A percentile compares a stretch with the other conserved stretches of the same genome.
Evolutionary conservation across 2,113 vertebrate genomes (phyloP).

Genomic region (Petrocephalus microphthalmus): DNA sequence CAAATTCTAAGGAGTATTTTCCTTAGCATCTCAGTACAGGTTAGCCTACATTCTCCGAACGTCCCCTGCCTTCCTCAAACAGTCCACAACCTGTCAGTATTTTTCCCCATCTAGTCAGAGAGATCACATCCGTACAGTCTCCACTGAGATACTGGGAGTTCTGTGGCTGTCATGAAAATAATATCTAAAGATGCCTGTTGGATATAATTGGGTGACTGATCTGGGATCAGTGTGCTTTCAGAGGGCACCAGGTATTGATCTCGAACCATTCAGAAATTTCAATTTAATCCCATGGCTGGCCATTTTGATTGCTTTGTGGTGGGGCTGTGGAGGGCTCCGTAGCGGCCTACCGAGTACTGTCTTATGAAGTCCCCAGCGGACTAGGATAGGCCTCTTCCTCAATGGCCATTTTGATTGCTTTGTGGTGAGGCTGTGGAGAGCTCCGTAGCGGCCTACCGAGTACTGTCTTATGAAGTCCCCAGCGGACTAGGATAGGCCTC

Average conservation of each 20-base stretch:
- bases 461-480: background rate
- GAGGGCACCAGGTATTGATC: conserved; percentile 7
- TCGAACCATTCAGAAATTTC: conserved; percentile 7
- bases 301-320: conserved; percentile 3
- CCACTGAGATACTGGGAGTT: background rate
- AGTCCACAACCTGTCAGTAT: conserved; percentile 8
- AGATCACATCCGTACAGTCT: background rate
- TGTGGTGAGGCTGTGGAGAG: background rate
- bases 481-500: background rate
- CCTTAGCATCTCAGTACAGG: background rate
- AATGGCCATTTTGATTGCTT: conserved; percentile 13
- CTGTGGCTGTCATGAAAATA: conserved; percentile 2
- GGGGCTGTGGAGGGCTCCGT: background rate
- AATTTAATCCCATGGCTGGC: conserved; percentile 9
- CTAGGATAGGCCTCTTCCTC: background rate
- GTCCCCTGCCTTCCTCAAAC: background rate
- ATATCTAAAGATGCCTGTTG: background rate
- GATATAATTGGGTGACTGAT: conserved; percentile 3
- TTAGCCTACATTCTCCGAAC: background rate
- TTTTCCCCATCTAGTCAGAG: background rate
- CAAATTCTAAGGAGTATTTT: background rate
- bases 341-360: background rate
- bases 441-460: background rate
- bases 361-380: background rate
- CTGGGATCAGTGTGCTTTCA: conserved; percentile 12